These are phyloP conservation scores for Xestia c-nigrum DNA, from an alignment of 2,888 invertebrate species.

Conservation along the genomic window DNA sequence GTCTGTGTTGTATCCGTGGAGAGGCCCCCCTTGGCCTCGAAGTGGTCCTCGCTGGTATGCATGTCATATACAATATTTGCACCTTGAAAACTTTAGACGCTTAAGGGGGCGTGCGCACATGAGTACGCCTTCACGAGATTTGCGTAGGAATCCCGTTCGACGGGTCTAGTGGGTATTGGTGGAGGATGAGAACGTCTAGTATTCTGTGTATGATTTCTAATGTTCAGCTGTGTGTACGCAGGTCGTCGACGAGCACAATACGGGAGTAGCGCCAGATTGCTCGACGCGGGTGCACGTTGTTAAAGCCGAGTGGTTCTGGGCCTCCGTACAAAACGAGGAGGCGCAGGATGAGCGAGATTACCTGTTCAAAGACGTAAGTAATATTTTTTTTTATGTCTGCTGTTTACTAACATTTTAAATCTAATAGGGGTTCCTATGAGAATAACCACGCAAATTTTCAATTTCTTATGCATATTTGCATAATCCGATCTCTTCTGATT, in stretches of 20 bases:
- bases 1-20: conserved; percentile 63
- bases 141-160: conserved; percentile 61
- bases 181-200: conserved; percentile 48
- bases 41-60: conserved; percentile 75
- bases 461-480: too few species aligned
- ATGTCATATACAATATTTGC: conserved; percentile 73
- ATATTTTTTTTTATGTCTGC: not conserved
- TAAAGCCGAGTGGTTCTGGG: conserved; percentile 99
- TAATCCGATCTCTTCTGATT: not conserved
- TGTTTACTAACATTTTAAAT: not conserved
- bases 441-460: too few species aligned
- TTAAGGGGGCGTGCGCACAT: conserved; percentile 75
- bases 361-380: conserved; percentile 95
- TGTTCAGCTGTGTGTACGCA: conserved; percentile 75
- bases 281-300: conserved; percentile 94
- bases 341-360: conserved; percentile 98
- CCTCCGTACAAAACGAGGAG: conserved; percentile 98
- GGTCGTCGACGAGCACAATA: conserved; percentile 96
- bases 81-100: conserved; percentile 72
- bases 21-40: conserved; percentile 63
- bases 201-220: conserved; percentile 50
- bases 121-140: conserved; percentile 58
- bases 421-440: not conserved
- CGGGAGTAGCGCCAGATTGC: conserved; percentile 93
- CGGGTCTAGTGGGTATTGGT: conserved; percentile 57